Evolutionary conservation across 2,888 invertebrate genomes (phyloP), one percentile per base, ranked within the genome.

Genomic region (Aleiodes alternator): DNA sequence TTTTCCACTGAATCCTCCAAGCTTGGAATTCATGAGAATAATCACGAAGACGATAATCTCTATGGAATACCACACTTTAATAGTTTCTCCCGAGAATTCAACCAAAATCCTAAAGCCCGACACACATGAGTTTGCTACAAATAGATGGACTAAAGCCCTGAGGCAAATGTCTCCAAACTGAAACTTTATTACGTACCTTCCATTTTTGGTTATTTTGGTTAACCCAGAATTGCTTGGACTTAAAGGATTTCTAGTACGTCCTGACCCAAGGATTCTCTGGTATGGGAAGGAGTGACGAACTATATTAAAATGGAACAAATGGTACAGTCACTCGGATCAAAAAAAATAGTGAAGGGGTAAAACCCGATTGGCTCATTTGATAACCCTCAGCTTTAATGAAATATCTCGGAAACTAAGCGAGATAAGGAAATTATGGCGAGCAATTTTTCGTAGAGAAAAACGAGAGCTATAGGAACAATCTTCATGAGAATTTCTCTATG

Each of bases 231-330:
- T 31, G 64, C 43, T 29, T 9, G 55, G 76, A 53, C 53, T 76
- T 57, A 69, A 72, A 72, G 76, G 76, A 72, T 76, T 75, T 29
- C 64, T 64, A 9, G 14, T 16, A n/a, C 23, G 1, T 48, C 43
- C 16, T 38, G 64, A 38, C 48, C 48, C 16, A 16, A 14, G 64
- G 23, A 43, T 64, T 43, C 23, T 48, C 64, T 14, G 7, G 48
- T 14, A 64, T 48, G 43, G 23, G 34, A 64, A 16, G 34, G 43
- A n/a, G 43, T 43, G 23, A 64, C 8, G 23, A n/a, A 61, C 43
- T 34, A 8, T 11, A 2, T 43, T 64, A 48, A 16, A 48, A 29
- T 16, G 16, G 16, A 3, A 23, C 23, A 64, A 48, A 11, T 43
- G 48, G n/a, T 34, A 38, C 61, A 34, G 14, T 51, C 16, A 55